Evolutionary conservation across 2,113 vertebrate genomes (phyloP), one percentile per base, ranked within the genome.

Genomic region (Bujurquina vittata): DNA sequence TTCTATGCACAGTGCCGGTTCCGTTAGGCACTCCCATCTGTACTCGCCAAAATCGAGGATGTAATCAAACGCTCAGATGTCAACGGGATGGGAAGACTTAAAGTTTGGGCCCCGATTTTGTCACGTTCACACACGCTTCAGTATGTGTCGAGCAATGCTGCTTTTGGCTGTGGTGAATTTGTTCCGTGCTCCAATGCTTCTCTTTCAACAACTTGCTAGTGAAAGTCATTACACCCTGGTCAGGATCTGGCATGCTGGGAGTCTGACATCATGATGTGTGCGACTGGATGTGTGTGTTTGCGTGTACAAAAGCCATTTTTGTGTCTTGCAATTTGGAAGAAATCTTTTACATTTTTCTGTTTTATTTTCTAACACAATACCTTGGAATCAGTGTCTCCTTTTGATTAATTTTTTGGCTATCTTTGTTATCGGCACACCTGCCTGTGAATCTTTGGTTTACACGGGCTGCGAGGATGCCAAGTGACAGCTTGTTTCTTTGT

Each of bases 21-120:
- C 80, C n/a, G 37, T 81, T 58, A 46, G 77, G 72, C 76, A 77
- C 85, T 91, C 87, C 91, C 91, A 91, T 93, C 93, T 93, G 92
- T 83, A 76, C 88, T 76, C 76, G 1, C 80, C 5, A 18, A 80
- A 54, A 87, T 76, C 80, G 60, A 75, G 73, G 69, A 80, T 65
- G 31, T 52, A 83, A 93, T 90, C 85, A 89, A 79, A 86, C 23
- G 67, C 80, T 91, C 83, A 82, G 79, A 90, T 86, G 83, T 90
- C 62, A 61, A 58, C 61, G 62, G 72, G 77, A 55, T 20, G 43
- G 8, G 20, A 12, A 81, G 77, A 61, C 29, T 35, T 9, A 14
- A 18, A 20, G 26, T 35, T 60, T 52, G 26, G 49, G 65, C 35
- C 65, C 1, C 1, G 54, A 43, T 80, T 79, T 54, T 26, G 15